phyloP scores from a whole-genome alignment of 2,888 invertebrate species.

The Pollenia griseotomentosa region DNA sequence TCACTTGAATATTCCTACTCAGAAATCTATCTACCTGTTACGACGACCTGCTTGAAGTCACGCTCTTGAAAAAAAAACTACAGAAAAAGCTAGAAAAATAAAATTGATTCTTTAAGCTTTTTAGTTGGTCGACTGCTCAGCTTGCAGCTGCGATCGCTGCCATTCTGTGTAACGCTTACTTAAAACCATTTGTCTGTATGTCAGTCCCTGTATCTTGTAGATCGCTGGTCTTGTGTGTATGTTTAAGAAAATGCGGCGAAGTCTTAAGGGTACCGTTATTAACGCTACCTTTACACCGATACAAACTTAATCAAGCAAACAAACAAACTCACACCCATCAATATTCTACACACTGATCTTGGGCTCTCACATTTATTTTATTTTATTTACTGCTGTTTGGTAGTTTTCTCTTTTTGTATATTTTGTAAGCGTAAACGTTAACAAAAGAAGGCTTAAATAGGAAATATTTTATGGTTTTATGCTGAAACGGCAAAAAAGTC shows the following conservation, averaged over 20 bases:
- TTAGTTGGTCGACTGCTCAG: neutral
- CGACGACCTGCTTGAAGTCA: constrained; percentile 6
- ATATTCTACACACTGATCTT: constrained; percentile 34
- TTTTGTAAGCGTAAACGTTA: constrained; percentile 30
- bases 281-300: constrained; percentile 55
- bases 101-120: constrained; percentile 49
- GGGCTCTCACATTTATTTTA: constrained; percentile 19
- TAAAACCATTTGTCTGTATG: constrained; percentile 12
- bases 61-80: neutral
- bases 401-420: neutral
- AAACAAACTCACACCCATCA: constrained; percentile 30
- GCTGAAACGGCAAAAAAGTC: constrained; percentile 23
- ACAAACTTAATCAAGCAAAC: constrained; percentile 21
- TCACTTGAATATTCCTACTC: constrained; percentile 2
- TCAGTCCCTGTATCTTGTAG: neutral
- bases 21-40: constrained; percentile 45
- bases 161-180: neutral
- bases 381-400: constrained; percentile 3
- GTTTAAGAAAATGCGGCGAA: constrained; percentile 26
- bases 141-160: constrained; percentile 17
- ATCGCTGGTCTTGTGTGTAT: neutral
- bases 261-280: constrained; percentile 67
- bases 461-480: constrained; percentile 62
- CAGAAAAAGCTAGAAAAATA: constrained; percentile 23
- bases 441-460: constrained; percentile 68